A percentile compares a stretch with the other conserved stretches of the same genome.
Evolutionary conservation across 2,888 invertebrate species (phyloP).

Genomic region (Mylabris sibirica): DNA sequence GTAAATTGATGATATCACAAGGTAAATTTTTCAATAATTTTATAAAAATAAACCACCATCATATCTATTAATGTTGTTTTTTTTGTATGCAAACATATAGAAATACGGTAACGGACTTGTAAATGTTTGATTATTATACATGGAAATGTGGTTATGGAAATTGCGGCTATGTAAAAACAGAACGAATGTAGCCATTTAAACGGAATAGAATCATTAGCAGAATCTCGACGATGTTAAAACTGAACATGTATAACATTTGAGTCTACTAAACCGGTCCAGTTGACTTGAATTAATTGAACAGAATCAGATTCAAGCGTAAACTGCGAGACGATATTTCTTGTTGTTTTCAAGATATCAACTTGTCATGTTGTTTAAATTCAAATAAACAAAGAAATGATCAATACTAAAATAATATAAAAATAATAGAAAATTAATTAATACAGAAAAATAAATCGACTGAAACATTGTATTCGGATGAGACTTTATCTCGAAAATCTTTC

Average conservation of each 20-base stretch:
- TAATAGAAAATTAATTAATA: conserved; percentile 6
- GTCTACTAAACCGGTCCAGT: conserved; percentile 32
- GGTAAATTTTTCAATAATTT: neutral
- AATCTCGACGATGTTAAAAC: conserved; percentile 31
- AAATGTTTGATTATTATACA: conserved; percentile 35
- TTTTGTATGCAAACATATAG: neutral
- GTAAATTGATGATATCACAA: neutral
- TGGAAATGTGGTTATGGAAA: conserved; percentile 43
- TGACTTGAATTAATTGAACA: conserved; percentile 37
- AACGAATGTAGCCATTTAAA: conserved; percentile 40
- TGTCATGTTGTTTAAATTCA: conserved; percentile 7
- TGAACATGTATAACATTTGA: conserved; percentile 12
- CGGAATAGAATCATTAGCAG: conserved; percentile 43
- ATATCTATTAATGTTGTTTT: conserved; percentile 7
- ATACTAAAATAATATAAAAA: neutral
- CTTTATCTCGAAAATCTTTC: neutral
- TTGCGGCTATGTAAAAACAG: conserved; percentile 36
- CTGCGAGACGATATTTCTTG: conserved; percentile 8
- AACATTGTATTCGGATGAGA: neutral
- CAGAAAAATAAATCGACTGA: neutral
- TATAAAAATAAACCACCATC: neutral
- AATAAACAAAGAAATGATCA: conserved; percentile 9
- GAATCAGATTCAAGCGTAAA: conserved; percentile 25
- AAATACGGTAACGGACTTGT: conserved; percentile 16
- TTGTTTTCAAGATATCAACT: conserved; percentile 11